Conservation (phyloP, 1,140 invertebrate genomes). For the Hyposmocoma kahamanoa region DNA sequence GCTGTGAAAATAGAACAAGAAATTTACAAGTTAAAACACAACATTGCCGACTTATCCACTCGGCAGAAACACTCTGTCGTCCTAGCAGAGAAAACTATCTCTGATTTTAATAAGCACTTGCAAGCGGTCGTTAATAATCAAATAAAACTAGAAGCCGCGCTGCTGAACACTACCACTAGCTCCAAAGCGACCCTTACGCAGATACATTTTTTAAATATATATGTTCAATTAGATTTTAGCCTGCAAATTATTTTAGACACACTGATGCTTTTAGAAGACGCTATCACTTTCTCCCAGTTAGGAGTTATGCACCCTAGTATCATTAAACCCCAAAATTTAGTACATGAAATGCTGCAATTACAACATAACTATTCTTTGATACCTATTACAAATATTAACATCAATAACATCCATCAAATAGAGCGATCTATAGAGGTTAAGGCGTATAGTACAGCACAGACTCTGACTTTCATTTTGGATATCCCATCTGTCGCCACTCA, state of each 20-base stretch:
- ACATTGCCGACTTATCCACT: neutral
- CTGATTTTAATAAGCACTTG: neutral
- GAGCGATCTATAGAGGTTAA: constrained; percentile 2
- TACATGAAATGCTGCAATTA: neutral
- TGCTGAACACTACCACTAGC: neutral
- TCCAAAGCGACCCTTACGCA: neutral
- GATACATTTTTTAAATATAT: neutral
- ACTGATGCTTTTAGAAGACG: neutral
- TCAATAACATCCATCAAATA: neutral
- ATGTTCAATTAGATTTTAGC: constrained; percentile 3
- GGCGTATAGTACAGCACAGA: neutral
- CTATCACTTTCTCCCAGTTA: constrained; percentile 1
- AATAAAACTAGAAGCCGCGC: neutral
- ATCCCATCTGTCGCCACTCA: neutral
- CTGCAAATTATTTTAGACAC: neutral
- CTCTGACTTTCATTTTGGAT: neutral
- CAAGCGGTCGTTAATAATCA: neutral
- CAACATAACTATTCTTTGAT: neutral
- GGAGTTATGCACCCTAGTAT: constrained; percentile 2
- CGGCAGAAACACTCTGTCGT: too few relatives aligned
- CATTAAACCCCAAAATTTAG: neutral
- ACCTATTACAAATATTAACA: neutral
- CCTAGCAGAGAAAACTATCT: too few relatives aligned
- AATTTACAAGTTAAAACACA: neutral
- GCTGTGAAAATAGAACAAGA: neutral